phyloP scores from a whole-genome alignment of 2,888 invertebrate species.

The Mythimna vitellina region DNA sequence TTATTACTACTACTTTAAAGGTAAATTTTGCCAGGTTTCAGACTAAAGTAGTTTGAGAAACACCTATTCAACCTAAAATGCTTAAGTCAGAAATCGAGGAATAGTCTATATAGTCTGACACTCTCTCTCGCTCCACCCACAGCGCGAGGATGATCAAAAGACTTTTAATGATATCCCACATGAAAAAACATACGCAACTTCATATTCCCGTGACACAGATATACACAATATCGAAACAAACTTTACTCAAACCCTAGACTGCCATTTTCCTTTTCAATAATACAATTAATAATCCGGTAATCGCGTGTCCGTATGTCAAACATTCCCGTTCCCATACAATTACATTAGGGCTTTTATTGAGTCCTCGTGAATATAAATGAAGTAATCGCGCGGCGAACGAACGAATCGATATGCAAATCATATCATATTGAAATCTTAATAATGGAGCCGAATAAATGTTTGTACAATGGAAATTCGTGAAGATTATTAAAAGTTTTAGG shows the following conservation, averaged over 20 bases:
- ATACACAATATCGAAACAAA: neutral
- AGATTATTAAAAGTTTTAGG: neutral
- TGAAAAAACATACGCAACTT: too few species aligned
- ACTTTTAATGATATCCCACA: too few species aligned
- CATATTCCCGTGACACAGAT: too few species aligned
- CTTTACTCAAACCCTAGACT: neutral
- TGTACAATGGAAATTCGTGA: conserved; percentile 18
- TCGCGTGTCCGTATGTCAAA: conserved; percentile 29
- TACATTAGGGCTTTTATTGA: conserved; percentile 58
- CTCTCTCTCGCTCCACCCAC: too few species aligned
- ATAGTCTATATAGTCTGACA: too few species aligned
- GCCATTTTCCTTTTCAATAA: conserved; percentile 23
- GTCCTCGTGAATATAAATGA: conserved; percentile 62
- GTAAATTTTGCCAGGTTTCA: too few species aligned
- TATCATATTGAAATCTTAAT: conserved; percentile 58
- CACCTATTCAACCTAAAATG: too few species aligned
- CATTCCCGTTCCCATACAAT: conserved; percentile 26
- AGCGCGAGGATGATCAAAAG: too few species aligned
- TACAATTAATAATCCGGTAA: conserved; percentile 26
- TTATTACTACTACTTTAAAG: too few species aligned
- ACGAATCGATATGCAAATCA: conserved; percentile 59
- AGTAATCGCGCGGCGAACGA: conserved; percentile 29
- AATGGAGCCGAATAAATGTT: conserved; percentile 45
- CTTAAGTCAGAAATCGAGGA: too few species aligned
- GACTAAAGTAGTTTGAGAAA: too few species aligned